These are phyloP conservation scores for Erpornis zantholeuca DNA, from an alignment of 2,113 vertebrate species.

Conservation along the genomic window DNA sequence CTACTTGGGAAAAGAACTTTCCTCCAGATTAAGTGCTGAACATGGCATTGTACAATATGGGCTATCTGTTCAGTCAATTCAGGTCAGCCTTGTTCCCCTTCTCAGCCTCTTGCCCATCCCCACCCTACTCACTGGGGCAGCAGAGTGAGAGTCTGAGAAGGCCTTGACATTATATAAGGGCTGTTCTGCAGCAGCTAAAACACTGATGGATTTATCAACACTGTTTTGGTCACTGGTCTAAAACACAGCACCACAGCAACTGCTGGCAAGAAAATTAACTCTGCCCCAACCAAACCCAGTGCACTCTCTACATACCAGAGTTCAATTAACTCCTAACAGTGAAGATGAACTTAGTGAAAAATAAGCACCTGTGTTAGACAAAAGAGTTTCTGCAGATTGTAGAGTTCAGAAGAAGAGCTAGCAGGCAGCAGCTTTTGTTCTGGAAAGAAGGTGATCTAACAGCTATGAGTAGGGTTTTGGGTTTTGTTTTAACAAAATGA, in stretches of 20 bases:
- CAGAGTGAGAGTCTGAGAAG: background rate
- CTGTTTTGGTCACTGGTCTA: background rate
- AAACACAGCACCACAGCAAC: background rate
- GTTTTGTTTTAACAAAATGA: background rate
- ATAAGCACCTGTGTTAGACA: background rate
- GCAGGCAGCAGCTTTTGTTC: background rate
- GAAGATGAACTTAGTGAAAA: background rate
- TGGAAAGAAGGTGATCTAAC: accelerated
- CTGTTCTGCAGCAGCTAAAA: background rate
- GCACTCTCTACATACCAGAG: background rate
- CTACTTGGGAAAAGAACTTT: background rate
- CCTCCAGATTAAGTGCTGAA: background rate
- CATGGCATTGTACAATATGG: background rate
- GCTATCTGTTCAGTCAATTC: background rate
- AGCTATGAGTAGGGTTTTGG: background rate
- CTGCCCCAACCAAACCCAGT: background rate
- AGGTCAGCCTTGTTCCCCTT: background rate
- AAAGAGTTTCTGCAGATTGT: background rate
- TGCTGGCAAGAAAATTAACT: background rate
- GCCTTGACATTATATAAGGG: accelerated
- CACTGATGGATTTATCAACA: background rate
- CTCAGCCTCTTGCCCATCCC: background rate
- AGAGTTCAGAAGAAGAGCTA: background rate
- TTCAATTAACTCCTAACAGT: background rate
- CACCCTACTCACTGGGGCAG: background rate